Base-by-base conservation (phyloP, 2,113 vertebrate genomes). In the Vicugna pacos region DNA sequence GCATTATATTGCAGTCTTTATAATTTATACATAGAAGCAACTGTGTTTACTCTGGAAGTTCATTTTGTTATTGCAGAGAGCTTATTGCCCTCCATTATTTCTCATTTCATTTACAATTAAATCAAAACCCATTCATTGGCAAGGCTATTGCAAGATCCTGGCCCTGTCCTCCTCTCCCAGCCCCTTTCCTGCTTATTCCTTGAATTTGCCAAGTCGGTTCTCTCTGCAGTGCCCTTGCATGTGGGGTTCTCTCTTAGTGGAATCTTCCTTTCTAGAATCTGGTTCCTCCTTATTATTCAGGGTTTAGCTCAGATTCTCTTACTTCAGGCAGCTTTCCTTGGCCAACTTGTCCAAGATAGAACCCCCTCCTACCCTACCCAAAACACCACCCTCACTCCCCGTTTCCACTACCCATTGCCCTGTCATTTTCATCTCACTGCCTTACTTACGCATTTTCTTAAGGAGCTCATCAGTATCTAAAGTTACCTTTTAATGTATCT, bases 81-180 rank as follows among this genome's bases (percentile, higher is more conserved):
- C 30, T 67, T 80, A 38, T 48, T 1, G 1, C 26, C 58, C n/a
- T 30, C 20, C 42, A 54, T 54, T 46, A 72, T 76, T 82, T 81
- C 73, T 92, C 48, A 89, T 46, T 73, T 94, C 56, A 32, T 81
- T 76, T 94, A 24, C 28, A 38, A 0, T 67, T n/a, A 82, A 72
- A 73, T 80, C 17, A 5, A 76, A 91, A n/a, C 72, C 22, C 65
- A 16, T 32, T 73, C 65, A 20, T 24, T 67, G 48, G 26, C 28
- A 79, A 76, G 46, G 20, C 19, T 1, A 1, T 19, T 52, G 28
- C 7, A 12, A 83, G 75, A 19, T 56, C 48, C 48, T 67, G 35
- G 20, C 17, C 48, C 14, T 12, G n/a, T 19, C n/a, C 8, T 10
- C 9, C 30, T 95, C 6, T 90, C 35, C 58, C 35, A 84, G 22